Evolutionary conservation across 2,888 invertebrate species (phyloP), one percentile per base, ranked within the genome.

Genomic region (Plagodis pulveraria): DNA sequence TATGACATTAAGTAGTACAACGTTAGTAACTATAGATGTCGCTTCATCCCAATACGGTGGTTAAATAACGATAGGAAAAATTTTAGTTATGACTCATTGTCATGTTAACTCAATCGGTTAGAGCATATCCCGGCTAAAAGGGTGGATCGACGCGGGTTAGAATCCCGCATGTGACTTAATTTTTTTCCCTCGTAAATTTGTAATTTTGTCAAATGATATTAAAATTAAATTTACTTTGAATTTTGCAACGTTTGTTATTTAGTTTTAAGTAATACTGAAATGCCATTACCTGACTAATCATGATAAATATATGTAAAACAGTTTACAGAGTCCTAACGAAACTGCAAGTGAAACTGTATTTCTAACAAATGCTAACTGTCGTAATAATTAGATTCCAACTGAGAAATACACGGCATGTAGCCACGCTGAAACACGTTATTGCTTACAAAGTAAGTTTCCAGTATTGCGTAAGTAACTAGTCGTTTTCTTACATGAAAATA

Each of bases 321-420:
- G 48, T 44, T 58, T 49, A 52, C 46, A 33, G 34, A 48, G 51
- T 32, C 22, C 22, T 22, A 51, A 35, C 10, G 22, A 46, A 41
- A 45, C 33, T 35, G 22, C 36, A 32, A 54, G 63, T 65, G 59
- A 64, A 69, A 67, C 62, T 53, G 36, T 5, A 7, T 22, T 71
- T 42, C 57, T 78, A 78, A 78, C 61, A 58, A 62, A 34, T 43
- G 64, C 66, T 78, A 78, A 78, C 70, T 34, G 50, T 46, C n/a
- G 45, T 8, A 41, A 44, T 49, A 52, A 56, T 68, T 66, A 68
- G 66, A 57, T 49, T 46, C 62, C 51, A 53, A 68, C 66, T 65
- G 50, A 66, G 53, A 57, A 57, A 63, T n/a, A 41, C 62, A 22
- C 56, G 58, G 43, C 36, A 22, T 43, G 35, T 51, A 66, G 63